These are phyloP conservation scores for Eumaeus atala DNA, from an alignment of 1,140 invertebrate genomes.

Conservation along the genomic window DNA sequence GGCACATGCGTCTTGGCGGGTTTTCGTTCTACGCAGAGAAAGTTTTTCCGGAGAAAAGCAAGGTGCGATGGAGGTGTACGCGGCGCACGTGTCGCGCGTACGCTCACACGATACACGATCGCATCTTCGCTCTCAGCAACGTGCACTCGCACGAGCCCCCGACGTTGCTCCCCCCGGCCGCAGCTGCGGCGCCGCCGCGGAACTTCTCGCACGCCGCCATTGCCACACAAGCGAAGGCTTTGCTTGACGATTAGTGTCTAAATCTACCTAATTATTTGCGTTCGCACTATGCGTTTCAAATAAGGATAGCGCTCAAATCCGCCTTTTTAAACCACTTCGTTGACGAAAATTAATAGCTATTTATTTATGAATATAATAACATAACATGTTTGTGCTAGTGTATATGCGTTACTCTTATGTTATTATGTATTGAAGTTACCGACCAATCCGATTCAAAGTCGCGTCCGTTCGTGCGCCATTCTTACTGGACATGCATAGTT, in stretches of 20 bases:
- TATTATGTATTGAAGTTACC: too few species aligned
- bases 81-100: constrained; percentile 70
- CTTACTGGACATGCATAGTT: too few species aligned
- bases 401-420: too few species aligned
- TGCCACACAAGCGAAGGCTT: constrained; percentile 44
- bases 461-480: too few species aligned
- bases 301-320: too few species aligned
- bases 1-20: constrained; percentile 68
- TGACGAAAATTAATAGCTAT: too few species aligned
- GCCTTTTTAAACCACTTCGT: too few species aligned
- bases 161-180: constrained; percentile 26
- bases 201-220: constrained; percentile 35
- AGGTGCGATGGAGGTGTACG: constrained; percentile 71
- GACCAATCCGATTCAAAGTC: too few species aligned
- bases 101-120: constrained; percentile 68
- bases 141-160: constrained; percentile 68
- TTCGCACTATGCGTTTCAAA: too few species aligned
- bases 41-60: constrained; percentile 69
- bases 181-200: constrained; percentile 28
- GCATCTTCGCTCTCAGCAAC: constrained; percentile 70
- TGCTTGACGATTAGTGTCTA: constrained; percentile 42
- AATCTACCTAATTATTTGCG: too few species aligned
- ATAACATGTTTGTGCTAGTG: too few species aligned
- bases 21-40: constrained; percentile 73
- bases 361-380: too few species aligned